Percentiles rank a stretch among this genome's conserved stretches.
Evolutionary conservation across 2,888 invertebrate genomes (phyloP).

Genomic region (Halocaridina rubra): DNA sequence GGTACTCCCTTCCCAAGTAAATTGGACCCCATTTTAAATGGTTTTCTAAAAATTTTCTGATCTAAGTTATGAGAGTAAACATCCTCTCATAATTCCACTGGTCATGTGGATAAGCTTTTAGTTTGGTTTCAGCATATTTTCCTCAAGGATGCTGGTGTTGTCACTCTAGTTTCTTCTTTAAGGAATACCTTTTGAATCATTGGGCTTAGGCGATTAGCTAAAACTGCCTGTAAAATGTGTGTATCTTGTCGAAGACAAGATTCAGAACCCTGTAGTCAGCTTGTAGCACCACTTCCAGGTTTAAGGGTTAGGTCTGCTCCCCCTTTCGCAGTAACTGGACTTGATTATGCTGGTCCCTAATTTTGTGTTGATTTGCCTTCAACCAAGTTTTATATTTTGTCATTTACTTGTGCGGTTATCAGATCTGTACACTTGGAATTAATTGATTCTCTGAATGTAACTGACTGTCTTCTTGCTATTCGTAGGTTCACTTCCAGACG

Average conservation of each 20-base stretch:
- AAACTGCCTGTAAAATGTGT: too few species aligned
- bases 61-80: conserved; percentile 20
- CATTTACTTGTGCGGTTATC: conserved; percentile 65
- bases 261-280: too few species aligned
- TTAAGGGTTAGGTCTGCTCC: conserved; percentile 28
- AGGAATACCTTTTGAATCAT: not conserved
- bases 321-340: conserved; percentile 57
- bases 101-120: conserved; percentile 15
- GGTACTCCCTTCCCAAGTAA: not conserved
- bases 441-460: conserved; percentile 61
- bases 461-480: conserved; percentile 63
- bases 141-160: conserved; percentile 29
- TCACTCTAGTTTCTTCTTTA: not conserved
- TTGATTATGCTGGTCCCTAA: conserved; percentile 65
- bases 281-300: conserved; percentile 47
- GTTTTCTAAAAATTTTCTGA: not conserved
- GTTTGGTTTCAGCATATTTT: conserved; percentile 13
- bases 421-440: conserved; percentile 66
- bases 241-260: too few species aligned
- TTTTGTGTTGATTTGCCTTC: conserved; percentile 52
- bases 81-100: conserved; percentile 25
- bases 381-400: conserved; percentile 61
- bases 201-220: too few species aligned
- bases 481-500: conserved; percentile 64
- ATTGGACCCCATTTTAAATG: not conserved